phyloP scores from a whole-genome alignment of 2,113 vertebrate genomes.

The Tupaia chinensis region DNA sequence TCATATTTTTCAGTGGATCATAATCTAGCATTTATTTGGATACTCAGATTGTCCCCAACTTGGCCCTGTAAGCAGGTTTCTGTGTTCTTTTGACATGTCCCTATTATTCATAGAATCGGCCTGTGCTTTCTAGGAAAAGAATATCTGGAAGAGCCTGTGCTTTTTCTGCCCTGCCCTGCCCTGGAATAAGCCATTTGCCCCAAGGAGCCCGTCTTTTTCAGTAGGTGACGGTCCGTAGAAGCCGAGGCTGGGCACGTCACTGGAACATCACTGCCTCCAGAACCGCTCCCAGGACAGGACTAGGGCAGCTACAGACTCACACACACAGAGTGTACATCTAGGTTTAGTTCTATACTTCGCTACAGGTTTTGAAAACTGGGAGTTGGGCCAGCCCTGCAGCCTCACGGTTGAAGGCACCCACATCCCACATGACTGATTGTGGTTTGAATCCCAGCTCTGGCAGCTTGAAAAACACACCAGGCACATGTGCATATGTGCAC shows the following conservation, averaged over 20 bases:
- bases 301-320: neutral
- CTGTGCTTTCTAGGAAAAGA: neutral
- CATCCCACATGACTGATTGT: too few species aligned
- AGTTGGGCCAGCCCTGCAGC: neutral
- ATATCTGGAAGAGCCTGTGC: neutral
- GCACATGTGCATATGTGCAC: too few species aligned
- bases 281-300: neutral
- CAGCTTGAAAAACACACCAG: too few species aligned
- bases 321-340: neutral
- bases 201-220: neutral
- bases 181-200: constrained; percentile 11
- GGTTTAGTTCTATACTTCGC: neutral
- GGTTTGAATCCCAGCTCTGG: too few species aligned
- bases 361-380: neutral
- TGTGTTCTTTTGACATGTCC: neutral
- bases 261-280: neutral
- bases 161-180: neutral
- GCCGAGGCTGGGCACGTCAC: neutral
- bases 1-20: neutral
- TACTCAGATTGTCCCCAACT: neutral
- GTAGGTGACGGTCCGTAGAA: neutral
- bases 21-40: constrained; percentile 17
- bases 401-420: too few species aligned
- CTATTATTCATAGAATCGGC: neutral
- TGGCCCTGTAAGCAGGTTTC: neutral